phyloP scores from a whole-genome alignment of 2,113 vertebrate genomes.

The Progne subis region DNA sequence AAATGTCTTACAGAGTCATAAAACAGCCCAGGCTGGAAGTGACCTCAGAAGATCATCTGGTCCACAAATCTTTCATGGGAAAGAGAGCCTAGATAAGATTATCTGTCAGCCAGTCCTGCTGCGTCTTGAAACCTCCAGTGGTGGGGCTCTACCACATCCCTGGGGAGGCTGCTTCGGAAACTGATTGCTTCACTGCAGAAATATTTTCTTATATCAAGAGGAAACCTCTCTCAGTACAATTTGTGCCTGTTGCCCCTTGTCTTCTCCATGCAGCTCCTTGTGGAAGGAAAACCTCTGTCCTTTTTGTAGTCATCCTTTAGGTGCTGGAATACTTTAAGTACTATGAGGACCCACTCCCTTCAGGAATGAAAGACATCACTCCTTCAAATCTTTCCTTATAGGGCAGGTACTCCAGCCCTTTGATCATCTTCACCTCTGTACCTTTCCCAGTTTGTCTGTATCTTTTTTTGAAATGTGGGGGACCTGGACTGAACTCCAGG shows the following conservation, averaged over 20 bases:
- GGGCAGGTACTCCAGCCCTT: accelerated
- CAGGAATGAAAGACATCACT: neutral
- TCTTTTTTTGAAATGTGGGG: neutral
- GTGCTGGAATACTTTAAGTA: neutral
- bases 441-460: neutral
- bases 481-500: neutral
- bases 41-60: neutral
- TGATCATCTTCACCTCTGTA: neutral
- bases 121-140: neutral
- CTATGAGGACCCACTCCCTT: neutral
- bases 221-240: neutral
- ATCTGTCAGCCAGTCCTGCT: neutral
- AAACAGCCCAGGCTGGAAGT: neutral
- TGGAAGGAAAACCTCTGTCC: neutral
- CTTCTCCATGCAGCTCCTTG: neutral
- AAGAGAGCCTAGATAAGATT: neutral
- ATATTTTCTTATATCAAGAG: neutral
- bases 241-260: neutral
- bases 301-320: neutral
- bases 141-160: neutral
- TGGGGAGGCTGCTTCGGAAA: neutral
- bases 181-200: neutral
- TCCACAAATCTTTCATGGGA: neutral
- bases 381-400: neutral
- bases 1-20: neutral